Evolutionary conservation across 2,113 vertebrate genomes (phyloP).

Genomic region (Sturnus vulgaris): DNA sequence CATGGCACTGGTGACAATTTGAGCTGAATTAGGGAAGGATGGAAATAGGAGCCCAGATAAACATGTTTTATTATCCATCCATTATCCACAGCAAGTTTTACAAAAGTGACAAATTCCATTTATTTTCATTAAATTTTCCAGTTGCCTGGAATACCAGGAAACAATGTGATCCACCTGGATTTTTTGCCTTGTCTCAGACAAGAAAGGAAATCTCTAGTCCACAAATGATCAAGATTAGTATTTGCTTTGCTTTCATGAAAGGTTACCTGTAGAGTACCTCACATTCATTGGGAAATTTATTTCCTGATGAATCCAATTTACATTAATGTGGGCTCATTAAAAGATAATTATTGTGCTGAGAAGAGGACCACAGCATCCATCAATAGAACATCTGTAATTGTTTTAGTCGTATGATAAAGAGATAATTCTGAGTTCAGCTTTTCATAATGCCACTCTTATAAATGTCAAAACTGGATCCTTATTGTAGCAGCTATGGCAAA

Average conservation of each 20-base stretch:
- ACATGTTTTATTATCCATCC: not conserved
- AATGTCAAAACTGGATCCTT: constrained; percentile 68
- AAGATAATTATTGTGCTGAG: constrained; percentile 82
- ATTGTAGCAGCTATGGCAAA: constrained; percentile 51
- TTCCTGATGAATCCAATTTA: constrained; percentile 83
- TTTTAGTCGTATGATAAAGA: constrained; percentile 64
- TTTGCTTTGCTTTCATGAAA: constrained; percentile 66
- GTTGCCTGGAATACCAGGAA: not conserved
- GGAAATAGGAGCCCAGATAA: not conserved
- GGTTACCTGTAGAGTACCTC: constrained; percentile 76
- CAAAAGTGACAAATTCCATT: not conserved
- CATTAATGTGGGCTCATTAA: constrained; percentile 92
- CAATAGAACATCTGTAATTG: constrained; percentile 70
- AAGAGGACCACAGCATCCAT: constrained; percentile 59
- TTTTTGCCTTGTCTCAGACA: not conserved
- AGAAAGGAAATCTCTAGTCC: constrained; percentile 16
- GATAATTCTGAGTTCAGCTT: constrained; percentile 49
- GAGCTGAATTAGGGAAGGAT: not conserved
- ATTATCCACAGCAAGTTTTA: not conserved
- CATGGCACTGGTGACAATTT: not conserved
- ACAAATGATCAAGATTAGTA: constrained; percentile 28
- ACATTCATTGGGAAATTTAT: constrained; percentile 75
- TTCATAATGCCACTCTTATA: constrained; percentile 63
- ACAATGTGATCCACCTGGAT: not conserved
- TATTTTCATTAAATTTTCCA: not conserved